Evolutionary conservation across 1,140 invertebrate species (phyloP).

Genomic region (Drosophila rhopaloa): DNA sequence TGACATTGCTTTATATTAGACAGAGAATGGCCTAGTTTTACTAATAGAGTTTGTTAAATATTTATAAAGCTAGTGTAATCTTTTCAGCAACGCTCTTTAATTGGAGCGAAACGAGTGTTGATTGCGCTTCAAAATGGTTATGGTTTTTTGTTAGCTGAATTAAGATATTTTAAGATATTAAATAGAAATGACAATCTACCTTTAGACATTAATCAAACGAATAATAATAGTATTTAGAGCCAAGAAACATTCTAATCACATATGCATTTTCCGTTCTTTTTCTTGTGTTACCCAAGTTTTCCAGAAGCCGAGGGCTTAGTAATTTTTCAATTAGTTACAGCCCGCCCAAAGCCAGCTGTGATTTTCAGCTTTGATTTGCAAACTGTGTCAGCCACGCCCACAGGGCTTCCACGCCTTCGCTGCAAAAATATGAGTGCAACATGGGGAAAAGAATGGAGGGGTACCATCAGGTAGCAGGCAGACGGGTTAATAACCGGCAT

Average conservation of each 20-base stretch:
- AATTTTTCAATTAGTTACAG: slow-evolving; percentile 55
- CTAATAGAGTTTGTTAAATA: background rate
- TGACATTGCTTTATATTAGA: background rate
- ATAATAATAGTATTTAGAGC: too few species aligned
- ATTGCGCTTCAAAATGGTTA: too few species aligned
- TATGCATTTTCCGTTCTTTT: background rate
- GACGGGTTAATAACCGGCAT: slow-evolving; percentile 76
- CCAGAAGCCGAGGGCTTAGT: slow-evolving; percentile 6
- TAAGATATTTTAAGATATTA: too few species aligned
- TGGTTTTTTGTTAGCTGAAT: too few species aligned
- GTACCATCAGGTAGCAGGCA: slow-evolving; percentile 24
- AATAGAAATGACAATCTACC: too few species aligned
- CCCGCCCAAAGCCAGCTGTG: slow-evolving; percentile 25
- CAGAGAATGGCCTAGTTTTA: background rate
- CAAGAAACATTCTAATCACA: background rate
- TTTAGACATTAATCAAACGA: too few species aligned
- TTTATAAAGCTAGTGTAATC: background rate
- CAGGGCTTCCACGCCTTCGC: slow-evolving; percentile 13
- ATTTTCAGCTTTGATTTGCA: slow-evolving; percentile 55
- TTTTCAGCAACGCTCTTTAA: too few species aligned
- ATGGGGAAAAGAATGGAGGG: background rate
- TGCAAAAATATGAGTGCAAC: slow-evolving; percentile 40
- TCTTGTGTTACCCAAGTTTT: background rate
- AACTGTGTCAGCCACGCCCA: slow-evolving; percentile 62
- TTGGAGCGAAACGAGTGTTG: background rate